phyloP scores from a whole-genome alignment of 2,888 invertebrate genomes.

The Caenorhabditis wallacei region DNA sequence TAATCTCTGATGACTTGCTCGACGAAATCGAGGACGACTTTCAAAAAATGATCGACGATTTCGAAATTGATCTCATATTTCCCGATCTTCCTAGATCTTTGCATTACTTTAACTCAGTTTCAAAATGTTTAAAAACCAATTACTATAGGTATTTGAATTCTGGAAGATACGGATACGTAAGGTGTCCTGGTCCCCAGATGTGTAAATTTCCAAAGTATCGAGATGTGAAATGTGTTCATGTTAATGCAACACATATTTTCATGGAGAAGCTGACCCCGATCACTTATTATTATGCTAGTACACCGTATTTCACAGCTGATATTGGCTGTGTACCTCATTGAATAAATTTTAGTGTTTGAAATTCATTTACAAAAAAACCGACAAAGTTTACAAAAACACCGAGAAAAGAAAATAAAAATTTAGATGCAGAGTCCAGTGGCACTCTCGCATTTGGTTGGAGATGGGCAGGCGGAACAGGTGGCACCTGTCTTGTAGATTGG shows the following conservation, averaged over 20 bases:
- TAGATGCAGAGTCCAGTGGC: conserved; percentile 3
- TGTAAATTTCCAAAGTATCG: neutral
- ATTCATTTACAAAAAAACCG: neutral
- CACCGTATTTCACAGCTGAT: neutral
- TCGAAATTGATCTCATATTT: neutral
- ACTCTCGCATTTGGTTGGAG: conserved; percentile 9
- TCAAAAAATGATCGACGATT: conserved; percentile 9
- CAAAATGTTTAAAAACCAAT: neutral
- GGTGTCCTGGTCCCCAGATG: neutral
- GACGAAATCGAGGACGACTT: conserved; percentile 24
- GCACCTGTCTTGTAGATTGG: conserved; percentile 1
- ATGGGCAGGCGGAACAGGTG: conserved; percentile 3
- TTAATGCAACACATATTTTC: neutral
- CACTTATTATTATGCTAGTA: conserved; percentile 11
- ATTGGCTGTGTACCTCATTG: conserved; percentile 20
- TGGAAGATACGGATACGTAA: neutral
- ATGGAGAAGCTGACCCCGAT: neutral
- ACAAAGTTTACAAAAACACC: neutral
- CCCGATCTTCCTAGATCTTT: neutral
- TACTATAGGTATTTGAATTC: neutral
- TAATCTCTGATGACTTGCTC: conserved; percentile 10
- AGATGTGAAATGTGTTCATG: conserved; percentile 4
- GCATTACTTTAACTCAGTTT: neutral
- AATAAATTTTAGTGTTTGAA: conserved; percentile 1
- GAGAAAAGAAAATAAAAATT: neutral